A percentile compares a stretch with the other conserved stretches of the same genome.
Conservation (phyloP, 1,140 invertebrate species). For the Aphis gossypii region DNA sequence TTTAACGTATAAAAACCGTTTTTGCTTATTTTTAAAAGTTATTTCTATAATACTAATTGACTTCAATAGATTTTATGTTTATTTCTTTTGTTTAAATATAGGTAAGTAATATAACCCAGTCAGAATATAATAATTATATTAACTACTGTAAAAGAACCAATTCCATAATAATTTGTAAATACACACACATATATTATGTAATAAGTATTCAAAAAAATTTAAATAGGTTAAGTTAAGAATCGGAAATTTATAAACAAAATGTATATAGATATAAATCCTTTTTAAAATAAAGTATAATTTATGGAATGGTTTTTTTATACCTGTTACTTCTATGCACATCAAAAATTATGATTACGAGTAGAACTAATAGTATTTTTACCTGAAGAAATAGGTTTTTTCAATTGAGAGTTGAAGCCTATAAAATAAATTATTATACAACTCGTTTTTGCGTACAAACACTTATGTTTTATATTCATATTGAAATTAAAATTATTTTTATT, state of each 20-base stretch:
- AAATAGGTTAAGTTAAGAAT: neutral
- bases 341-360: neutral
- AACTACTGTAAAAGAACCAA: neutral
- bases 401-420: conserved; percentile 43
- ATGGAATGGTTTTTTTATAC: conserved; percentile 17
- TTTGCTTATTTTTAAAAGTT: neutral
- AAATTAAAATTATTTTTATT: neutral
- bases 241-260: too few relatives aligned
- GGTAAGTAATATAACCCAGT: conserved; percentile 3
- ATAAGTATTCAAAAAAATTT: neutral
- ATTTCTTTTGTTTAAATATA: neutral
- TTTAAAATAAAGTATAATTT: neutral
- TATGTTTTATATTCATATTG: neutral
- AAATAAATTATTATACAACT: conserved; percentile 15
- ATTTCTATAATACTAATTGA: neutral
- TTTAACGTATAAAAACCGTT: conserved; percentile 38
- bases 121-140: conserved; percentile 36
- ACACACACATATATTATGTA: too few relatives aligned
- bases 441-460: too few relatives aligned
- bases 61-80: neutral
- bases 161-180: neutral
- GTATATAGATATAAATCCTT: neutral
- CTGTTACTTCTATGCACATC: neutral
- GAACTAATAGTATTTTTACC: conserved; percentile 22
- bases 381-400: conserved; percentile 36